Base-by-base conservation (phyloP, 2,797 vertebrate genomes). In the Sus cebifrons region DNA sequence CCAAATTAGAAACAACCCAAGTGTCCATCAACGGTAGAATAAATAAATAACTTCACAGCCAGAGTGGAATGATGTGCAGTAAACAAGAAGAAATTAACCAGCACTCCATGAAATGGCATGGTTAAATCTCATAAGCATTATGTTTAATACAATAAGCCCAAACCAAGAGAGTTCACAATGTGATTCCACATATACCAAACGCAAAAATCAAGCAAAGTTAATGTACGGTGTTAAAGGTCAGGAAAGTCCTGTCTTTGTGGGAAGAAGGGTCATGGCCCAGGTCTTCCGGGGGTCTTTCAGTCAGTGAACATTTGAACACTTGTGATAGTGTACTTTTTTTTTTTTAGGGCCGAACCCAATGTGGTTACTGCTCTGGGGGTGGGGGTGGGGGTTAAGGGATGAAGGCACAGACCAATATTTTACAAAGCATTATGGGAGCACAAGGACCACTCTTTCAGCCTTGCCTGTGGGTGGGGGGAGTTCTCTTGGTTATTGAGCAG, bases 1-100 rank as follows among this genome's bases (percentile, higher is more conserved):
- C 54, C 90, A 64, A 77, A 64, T 74, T 75, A 78, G 79, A 92
- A 96, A 75, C 20, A 77, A 36, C 29, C 29, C 67, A 77, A 71
- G 84, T 56, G 40, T 29, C 36, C 75, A 65, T 75, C 54, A 8
- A 6, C 70, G 86, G 23, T 54, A 67, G 60, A 58, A 60, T 62
- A 44, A 82, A 86, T 78, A 74, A 95, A 44, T 52, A 64, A 44
- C 25, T 17, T 14, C 64, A 40, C 4, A 12, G 20, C n/a, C n/a
- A 67, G 70, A 87, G n/a, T 71, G 65, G 49, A 81, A 67, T 21
- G 40, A 2, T 27, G 6, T 10, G 62, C 23, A 27, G 52, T 67
- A n/a, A 32, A 52, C 13, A 56, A 54, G 44, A 14, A 54, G 16
- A 52, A 64, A 49, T 36, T 52, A 77, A 79, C 25, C 58, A 58